phyloP scores from a whole-genome alignment of 2,888 invertebrate species.

The Synergus laeviventris region DNA sequence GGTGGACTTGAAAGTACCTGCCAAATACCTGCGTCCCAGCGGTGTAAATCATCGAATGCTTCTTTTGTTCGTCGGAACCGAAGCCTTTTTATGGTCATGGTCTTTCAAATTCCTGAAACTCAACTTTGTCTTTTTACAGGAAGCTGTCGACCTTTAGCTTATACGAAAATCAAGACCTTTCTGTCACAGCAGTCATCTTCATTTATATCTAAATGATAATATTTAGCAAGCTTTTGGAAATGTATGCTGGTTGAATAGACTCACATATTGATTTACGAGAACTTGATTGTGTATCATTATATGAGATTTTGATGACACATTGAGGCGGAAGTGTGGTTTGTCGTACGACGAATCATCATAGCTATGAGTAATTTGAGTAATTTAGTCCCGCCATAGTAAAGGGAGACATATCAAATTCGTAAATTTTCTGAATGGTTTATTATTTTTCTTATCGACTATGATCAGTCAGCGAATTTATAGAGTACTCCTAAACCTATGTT shows the following conservation, averaged over 20 bases:
- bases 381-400: too few relatives aligned
- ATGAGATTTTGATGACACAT: neutral
- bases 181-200: conserved; percentile 22
- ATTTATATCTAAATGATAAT: neutral
- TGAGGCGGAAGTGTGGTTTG: neutral
- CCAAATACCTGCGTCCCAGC: conserved; percentile 52
- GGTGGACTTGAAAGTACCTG: conserved; percentile 52
- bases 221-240: neutral
- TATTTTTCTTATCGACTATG: neutral
- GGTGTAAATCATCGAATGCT: conserved; percentile 62
- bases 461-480: neutral
- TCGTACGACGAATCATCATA: neutral
- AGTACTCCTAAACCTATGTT: conserved; percentile 12
- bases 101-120: conserved; percentile 40
- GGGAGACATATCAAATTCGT: too few relatives aligned
- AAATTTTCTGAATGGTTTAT: too few relatives aligned
- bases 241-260: neutral
- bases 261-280: neutral
- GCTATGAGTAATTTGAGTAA: too few relatives aligned
- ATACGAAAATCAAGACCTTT: conserved; percentile 30
- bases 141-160: conserved; percentile 36
- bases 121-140: conserved; percentile 36
- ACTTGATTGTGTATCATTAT: neutral
- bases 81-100: conserved; percentile 37
- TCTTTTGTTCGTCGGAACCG: conserved; percentile 27